phyloP scores from a whole-genome alignment of 2,113 vertebrate species.

The Sinosuthora webbiana region DNA sequence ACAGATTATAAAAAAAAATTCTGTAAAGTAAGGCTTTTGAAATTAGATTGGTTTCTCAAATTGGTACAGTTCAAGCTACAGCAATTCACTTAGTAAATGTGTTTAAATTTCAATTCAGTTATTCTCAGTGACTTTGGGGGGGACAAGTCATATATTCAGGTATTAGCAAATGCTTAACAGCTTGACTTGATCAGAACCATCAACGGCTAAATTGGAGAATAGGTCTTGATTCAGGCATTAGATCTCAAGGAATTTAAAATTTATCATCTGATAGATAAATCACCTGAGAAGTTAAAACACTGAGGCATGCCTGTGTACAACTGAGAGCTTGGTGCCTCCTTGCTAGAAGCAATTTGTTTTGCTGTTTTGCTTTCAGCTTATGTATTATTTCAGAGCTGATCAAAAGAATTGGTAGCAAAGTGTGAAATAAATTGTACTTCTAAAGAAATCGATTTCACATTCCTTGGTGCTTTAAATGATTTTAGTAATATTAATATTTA shows the following conservation, averaged over 20 bases:
- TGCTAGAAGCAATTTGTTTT: conserved; percentile 61
- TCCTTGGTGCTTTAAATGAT: conserved; percentile 77
- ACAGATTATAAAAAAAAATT: background rate
- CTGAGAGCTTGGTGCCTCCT: conserved; percentile 12
- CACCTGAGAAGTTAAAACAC: conserved; percentile 17
- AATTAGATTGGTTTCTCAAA: conserved; percentile 20
- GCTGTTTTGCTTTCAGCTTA: conserved; percentile 59
- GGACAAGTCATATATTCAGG: background rate
- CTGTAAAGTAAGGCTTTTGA: background rate
- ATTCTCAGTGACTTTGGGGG: background rate
- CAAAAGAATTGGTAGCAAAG: conserved; percentile 70
- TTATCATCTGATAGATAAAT: conserved; percentile 13
- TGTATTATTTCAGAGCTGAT: conserved; percentile 70
- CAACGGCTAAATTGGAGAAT: background rate
- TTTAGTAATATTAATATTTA: conserved; percentile 79
- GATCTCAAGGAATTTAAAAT: background rate
- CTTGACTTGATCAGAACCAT: background rate
- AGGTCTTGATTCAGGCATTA: background rate
- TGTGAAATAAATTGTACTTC: conserved; percentile 72
- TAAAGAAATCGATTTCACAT: conserved; percentile 74
- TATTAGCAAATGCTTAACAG: background rate
- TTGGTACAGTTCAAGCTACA: background rate
- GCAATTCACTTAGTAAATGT: background rate
- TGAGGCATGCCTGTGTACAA: background rate
- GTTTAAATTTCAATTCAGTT: conserved; percentile 6